phyloP scores from a whole-genome alignment of 2,888 invertebrate genomes.

The Eupithecia vulgata region DNA sequence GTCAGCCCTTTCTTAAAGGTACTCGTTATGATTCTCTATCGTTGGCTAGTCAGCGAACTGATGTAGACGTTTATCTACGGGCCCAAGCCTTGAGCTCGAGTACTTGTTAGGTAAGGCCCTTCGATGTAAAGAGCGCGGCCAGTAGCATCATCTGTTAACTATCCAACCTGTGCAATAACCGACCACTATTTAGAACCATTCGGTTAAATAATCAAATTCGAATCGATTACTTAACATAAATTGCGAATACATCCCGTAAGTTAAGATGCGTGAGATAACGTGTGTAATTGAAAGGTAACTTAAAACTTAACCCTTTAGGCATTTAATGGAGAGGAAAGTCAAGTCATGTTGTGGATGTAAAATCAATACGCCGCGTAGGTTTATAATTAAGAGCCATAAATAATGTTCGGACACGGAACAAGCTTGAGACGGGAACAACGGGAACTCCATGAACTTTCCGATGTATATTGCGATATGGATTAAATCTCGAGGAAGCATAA shows the following conservation, averaged over 20 bases:
- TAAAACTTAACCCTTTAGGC: conserved; percentile 45
- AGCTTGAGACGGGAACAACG: conserved; percentile 50
- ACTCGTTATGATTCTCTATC: background rate
- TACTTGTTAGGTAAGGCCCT: conserved; percentile 60
- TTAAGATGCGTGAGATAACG: conserved; percentile 35
- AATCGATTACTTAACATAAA: conserved; percentile 38
- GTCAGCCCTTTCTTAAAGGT: background rate
- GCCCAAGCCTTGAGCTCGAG: conserved; percentile 59
- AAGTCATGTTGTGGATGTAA: conserved; percentile 52
- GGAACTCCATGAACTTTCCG: conserved; percentile 56
- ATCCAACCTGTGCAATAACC: conserved; percentile 52
- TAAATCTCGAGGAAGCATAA: conserved; percentile 30
- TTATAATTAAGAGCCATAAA: conserved; percentile 70
- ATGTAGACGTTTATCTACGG: background rate
- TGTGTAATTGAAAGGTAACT: conserved; percentile 41
- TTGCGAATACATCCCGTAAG: conserved; percentile 42
- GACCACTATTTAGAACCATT: conserved; percentile 51
- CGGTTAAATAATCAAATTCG: conserved; percentile 48
- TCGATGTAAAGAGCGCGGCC: conserved; percentile 47
- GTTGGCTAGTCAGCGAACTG: conserved; percentile 2
- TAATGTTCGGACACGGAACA: conserved; percentile 60
- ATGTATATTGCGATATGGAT: conserved; percentile 36
- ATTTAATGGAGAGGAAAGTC: conserved; percentile 49
- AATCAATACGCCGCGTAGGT: conserved; percentile 56
- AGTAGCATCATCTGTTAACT: conserved; percentile 53